Evolutionary conservation across 2,888 invertebrate genomes (phyloP), one percentile per base, ranked within the genome.

Genomic region (Pomacea canaliculata): DNA sequence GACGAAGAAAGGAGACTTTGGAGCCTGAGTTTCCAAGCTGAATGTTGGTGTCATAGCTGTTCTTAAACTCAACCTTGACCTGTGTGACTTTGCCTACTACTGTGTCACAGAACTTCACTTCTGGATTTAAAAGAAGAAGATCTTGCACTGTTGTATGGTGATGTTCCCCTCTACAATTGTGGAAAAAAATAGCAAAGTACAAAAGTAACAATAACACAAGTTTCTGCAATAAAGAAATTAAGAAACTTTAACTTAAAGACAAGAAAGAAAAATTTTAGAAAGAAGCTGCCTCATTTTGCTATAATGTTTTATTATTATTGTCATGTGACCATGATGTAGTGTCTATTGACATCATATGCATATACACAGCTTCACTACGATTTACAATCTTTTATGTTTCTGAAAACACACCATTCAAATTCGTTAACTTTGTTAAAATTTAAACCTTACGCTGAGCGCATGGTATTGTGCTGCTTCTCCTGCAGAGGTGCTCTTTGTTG

Each of bases 381-480:
- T 37, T 37, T 37, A 37, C 37, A 37, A 37, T 37, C 37, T 37
- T 37, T 37, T 37, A 37, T 37, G 5, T 5, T 37, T 37, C 37
- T 37, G 37, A 37, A 37, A 37, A 37, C 5, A 5, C 37, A 37
- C 5, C 37, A 37, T 37, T 7, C 51, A 56, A 56, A 16, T 10
- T 56, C 2, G 8, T 16, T 56, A 10, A 7, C 4, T 56, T 4
- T 56, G 4, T 56, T 56, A 2, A 4, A 2, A 13, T 4, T 10
- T 56, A 56, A 10, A 56, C 51, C 74, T 7, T 49, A 74, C 74
- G 63, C 51, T 3, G 62, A 7, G 12, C 56, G 60, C 16, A 12
- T 46, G 19, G 74, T 69, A 49, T 74, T 74, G 46, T 60, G 49
- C n/a, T 74, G 74, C 49, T 74, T 74, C 18, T 74, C 74, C 74